Evolutionary conservation across 1,140 invertebrate species (phyloP), one percentile per base, ranked within the genome.

Genomic region (Drosophila trapezifrons): DNA sequence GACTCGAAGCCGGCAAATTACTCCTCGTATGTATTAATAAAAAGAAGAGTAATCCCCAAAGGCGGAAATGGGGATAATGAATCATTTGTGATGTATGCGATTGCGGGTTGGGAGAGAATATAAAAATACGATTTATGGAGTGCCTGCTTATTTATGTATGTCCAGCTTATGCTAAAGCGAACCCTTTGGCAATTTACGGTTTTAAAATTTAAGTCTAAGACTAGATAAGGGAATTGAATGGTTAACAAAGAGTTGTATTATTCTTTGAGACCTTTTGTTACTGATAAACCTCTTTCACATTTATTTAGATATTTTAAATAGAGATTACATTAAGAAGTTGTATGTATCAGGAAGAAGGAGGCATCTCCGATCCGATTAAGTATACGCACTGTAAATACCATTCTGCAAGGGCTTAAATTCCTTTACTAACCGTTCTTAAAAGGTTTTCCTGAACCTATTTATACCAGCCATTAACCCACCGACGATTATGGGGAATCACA

Each of bases 11-110:
- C 20, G 49, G 58, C 40, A 46, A 55, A 70, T 35, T 37, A 60
- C 51, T 20, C 13, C 32, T 52, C 51, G 51, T 10, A 37, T 20
- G 18, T 49, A 46, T 58, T 71, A 55, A 70, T 27, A 71, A 71
- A 66, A 80, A 76, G 38, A 10, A 32, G 52, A 47, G 52, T 35
- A 42, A 54, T 54, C 17, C 17, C 58, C 9, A n/a, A 45, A 37
- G 7, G 27, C 80, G 81, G 77, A 85, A 77, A 52, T 72, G 62
- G 42, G 59, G 38, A 74, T 59, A 85, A 75, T 73, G 62, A 85
- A 84, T 80, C 77, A 69, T 69, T 49, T 69, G 25, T 49, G 40
- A 80, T 83, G 32, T 54, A 66, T 75, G 42, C n/a, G 72, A 57
- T 43, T 20, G 27, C 8, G 49, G 43, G 42, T 22, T 42, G 37